Percentiles rank a stretch among this genome's conserved stretches.
Conservation (phyloP, 1,140 invertebrate species). For the Trachymyrmex cornetzi region DNA sequence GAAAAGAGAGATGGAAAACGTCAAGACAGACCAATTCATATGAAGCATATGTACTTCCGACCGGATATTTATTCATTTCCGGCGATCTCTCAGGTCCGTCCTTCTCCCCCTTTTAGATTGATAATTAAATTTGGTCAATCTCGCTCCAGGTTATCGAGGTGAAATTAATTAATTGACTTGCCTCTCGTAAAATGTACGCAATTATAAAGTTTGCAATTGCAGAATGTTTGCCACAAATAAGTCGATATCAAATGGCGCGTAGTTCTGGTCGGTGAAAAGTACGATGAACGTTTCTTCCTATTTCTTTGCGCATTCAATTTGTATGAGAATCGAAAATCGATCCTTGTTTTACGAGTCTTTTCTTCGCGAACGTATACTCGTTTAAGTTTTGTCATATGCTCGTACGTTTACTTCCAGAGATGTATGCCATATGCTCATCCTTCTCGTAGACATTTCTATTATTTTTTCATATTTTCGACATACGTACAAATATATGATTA, state of each 20-base stretch:
- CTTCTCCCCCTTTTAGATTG: background rate
- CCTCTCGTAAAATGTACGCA: background rate
- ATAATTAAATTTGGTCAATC: conserved; percentile 46
- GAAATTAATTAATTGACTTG: background rate
- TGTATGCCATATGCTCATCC: background rate
- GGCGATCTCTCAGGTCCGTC: conserved; percentile 8
- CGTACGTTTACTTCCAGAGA: background rate
- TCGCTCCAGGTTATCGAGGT: background rate
- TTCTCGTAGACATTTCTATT: background rate
- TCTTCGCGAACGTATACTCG: background rate
- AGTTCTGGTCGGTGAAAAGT: background rate
- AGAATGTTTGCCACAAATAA: conserved; percentile 24
- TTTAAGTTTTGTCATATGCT: background rate
- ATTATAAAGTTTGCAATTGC: conserved; percentile 25
- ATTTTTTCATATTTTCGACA: background rate
- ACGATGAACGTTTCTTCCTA: background rate
- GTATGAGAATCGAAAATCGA: conserved; percentile 19
- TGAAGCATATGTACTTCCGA: conserved; percentile 46
- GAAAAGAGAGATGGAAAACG: background rate
- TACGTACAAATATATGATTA: background rate
- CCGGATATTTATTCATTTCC: conserved; percentile 77
- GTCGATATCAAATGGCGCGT: background rate
- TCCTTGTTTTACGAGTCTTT: background rate
- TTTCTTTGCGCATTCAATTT: background rate
- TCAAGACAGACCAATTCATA: background rate